Evolutionary conservation across 2,797 vertebrate species (phyloP), one percentile per base, ranked within the genome.

Genomic region (Acrocephalus scirpaceus): DNA sequence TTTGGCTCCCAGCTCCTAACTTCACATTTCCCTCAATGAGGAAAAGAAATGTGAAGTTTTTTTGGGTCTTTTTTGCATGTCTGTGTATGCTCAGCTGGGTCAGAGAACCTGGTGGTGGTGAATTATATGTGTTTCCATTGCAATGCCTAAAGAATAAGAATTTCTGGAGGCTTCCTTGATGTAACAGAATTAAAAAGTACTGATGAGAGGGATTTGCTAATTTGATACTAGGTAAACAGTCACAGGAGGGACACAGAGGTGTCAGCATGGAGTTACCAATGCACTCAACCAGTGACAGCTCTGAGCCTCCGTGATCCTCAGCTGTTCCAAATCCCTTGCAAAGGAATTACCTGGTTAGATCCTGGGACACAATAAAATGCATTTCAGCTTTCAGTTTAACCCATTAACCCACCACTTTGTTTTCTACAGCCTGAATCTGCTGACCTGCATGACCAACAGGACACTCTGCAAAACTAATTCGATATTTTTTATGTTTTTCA

Each of bases 231-330:
- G 17, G 21, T 29, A 34, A 53, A 25, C 1, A 25, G 29, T 23
- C 14, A 20, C 19, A 3, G 8, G 27, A 34, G 30, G 8, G 19
- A 40, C 38, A 38, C 38, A 6, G 5, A 5, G 5, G 0, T 44
- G 7, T 40, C 51, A 56, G 13, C 9, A 5, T 5, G 21, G 29
- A 11, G 11, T 32, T 36, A n/a, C 14, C 14, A 16, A 3, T 11
- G 23, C 4, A 4, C 13, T 38, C 40, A 10, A 4, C 16, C 36
- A 17, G 20, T 19, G 34, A 47, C 5, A 17, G 20, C 29, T 65
- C 21, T 36, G 56, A 72, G 50, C 32, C 38, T n/a, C 45, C 1
- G 2, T 7, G 22, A 23, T 40, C 25, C 23, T 50, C 9, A 1
- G 25, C 13, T 32, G 16, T 36, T 84, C 60, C 4, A 4, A 40